Percentiles rank a stretch among this genome's conserved stretches.
phyloP scores from a whole-genome alignment of 2,113 vertebrate species.

The Oncorhynchus gorbuscha region DNA sequence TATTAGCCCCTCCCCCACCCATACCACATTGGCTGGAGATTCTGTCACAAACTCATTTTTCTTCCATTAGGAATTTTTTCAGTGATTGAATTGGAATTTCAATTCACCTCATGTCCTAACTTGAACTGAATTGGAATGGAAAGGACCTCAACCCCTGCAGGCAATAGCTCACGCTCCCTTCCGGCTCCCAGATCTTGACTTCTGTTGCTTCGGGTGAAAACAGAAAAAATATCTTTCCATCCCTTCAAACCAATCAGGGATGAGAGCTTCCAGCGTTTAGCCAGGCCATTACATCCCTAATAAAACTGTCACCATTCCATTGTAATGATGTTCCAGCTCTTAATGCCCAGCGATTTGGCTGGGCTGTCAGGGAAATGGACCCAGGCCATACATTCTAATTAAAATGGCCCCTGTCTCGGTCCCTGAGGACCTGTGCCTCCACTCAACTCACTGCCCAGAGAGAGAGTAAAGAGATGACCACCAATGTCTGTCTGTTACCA shows the following conservation, averaged over 20 bases:
- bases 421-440: conserved; percentile 4
- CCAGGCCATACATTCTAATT: conserved; percentile 50
- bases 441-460: not conserved
- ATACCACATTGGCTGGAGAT: not conserved
- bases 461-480: not conserved
- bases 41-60: not conserved
- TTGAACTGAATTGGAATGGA: not conserved
- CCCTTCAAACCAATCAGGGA: conserved; percentile 20
- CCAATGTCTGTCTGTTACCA: conserved; percentile 29
- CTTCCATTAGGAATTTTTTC: not conserved
- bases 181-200: not conserved
- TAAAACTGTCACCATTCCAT: conserved; percentile 56
- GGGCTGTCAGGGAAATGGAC: conserved; percentile 32
- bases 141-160: not conserved
- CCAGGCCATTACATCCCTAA: conserved; percentile 45
- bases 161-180: not conserved
- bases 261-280: conserved; percentile 29
- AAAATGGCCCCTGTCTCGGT: conserved; percentile 20
- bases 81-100: too few relatives aligned
- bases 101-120: too few relatives aligned
- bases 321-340: conserved; percentile 47
- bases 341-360: conserved; percentile 44
- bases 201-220: not conserved
- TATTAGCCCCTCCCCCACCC: too few relatives aligned
- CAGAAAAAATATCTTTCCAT: conserved; percentile 1